These are phyloP conservation scores for Schizothorax lantsangensis DNA, from an alignment of 2,797 vertebrate species.

Conservation along the genomic window DNA sequence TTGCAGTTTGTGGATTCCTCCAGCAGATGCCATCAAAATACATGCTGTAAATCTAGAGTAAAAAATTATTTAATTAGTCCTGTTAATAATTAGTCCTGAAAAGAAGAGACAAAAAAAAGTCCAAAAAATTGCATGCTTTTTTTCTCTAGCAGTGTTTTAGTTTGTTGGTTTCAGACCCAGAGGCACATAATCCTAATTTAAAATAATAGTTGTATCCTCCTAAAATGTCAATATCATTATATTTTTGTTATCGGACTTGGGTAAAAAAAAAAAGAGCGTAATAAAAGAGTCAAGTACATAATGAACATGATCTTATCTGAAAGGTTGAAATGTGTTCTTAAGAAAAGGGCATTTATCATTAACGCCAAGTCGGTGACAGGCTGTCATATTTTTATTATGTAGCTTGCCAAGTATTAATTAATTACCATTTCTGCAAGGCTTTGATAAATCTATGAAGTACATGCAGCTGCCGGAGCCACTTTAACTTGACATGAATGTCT, in stretches of 20 bases:
- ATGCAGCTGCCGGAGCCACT: too few relatives aligned
- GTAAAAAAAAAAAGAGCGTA: neutral
- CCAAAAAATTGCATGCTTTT: neutral
- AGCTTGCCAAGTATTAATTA: neutral
- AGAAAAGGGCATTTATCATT: neutral
- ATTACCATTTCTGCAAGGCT: neutral
- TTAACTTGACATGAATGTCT: too few relatives aligned
- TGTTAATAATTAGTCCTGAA: neutral
- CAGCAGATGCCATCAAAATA: conserved; percentile 5
- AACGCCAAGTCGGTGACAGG: neutral
- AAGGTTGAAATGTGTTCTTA: neutral
- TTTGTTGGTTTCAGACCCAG: neutral
- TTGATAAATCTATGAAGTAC: neutral
- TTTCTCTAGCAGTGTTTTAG: neutral
- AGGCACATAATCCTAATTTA: neutral
- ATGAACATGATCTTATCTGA: neutral
- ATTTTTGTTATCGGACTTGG: neutral
- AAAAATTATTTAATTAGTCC: too few relatives aligned
- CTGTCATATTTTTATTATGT: neutral
- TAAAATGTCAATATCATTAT: neutral
- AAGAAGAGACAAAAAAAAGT: neutral
- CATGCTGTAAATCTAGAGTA: neutral
- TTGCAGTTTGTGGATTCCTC: neutral
- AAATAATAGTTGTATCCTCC: neutral
- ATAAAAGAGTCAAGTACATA: neutral